phyloP scores from a whole-genome alignment of 1,140 invertebrate species.

The Acromyrmex charruanus region DNA sequence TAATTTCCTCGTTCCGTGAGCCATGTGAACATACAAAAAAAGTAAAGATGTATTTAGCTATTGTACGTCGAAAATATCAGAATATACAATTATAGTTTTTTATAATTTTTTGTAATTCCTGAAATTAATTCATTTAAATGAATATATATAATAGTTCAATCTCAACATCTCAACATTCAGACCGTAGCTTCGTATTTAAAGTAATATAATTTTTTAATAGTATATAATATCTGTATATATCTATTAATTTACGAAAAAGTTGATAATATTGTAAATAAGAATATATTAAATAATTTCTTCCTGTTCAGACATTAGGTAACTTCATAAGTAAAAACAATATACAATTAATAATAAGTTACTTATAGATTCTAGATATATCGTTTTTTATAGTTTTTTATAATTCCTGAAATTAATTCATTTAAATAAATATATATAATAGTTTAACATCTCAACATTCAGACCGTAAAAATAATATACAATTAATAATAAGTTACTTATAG shows the following conservation, averaged over 20 bases:
- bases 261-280: neutral
- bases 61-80: neutral
- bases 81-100: neutral
- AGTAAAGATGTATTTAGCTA: neutral
- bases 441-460: too few relatives aligned
- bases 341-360: neutral
- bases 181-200: too few relatives aligned
- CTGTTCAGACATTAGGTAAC: neutral
- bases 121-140: too few relatives aligned
- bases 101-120: too few relatives aligned
- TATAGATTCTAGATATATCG: neutral
- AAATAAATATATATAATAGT: too few relatives aligned
- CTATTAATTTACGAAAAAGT: neutral
- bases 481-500: neutral
- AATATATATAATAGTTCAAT: too few relatives aligned
- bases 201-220: neutral
- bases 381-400: too few relatives aligned
- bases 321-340: neutral
- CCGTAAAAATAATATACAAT: neutral
- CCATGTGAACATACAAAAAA: neutral
- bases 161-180: too few relatives aligned
- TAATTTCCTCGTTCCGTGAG: slow-evolving; percentile 38
- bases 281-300: neutral
- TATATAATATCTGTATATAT: neutral
- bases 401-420: too few relatives aligned